These are phyloP conservation scores for Python bivittatus DNA, from an alignment of 2,113 vertebrate species.

Conservation along the genomic window DNA sequence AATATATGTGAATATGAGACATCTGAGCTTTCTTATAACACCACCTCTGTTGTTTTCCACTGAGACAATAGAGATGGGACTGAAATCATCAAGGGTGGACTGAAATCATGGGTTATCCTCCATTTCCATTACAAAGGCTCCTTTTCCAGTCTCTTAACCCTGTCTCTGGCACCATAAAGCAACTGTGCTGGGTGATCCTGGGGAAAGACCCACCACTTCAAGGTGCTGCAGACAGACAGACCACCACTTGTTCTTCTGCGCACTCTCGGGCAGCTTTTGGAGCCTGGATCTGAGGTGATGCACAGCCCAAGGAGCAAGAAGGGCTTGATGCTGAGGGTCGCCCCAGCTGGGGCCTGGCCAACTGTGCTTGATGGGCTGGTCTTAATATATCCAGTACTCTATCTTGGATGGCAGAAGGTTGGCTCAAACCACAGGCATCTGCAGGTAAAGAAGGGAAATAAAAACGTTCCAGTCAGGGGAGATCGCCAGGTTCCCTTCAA, in stretches of 20 bases:
- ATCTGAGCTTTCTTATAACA: not conserved
- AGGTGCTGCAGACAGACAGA: not conserved
- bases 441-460: not conserved
- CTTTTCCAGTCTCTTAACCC: not conserved
- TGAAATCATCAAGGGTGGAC: not conserved
- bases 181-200: not conserved
- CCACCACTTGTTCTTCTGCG: not conserved
- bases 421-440: not conserved
- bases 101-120: not conserved
- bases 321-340: not conserved
- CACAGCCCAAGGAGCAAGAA: not conserved
- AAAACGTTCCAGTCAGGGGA: not conserved
- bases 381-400: too few species aligned
- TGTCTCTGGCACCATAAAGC: not conserved
- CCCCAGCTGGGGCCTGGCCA: too few species aligned
- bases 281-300: not conserved
- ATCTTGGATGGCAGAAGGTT: not conserved
- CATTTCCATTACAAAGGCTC: not conserved
- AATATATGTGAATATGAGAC: not conserved
- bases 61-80: not conserved
- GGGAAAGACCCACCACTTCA: not conserved
- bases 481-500: not conserved
- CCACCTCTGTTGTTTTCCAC: not conserved
- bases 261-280: not conserved
- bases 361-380: not conserved